Conservation (phyloP, 2,888 invertebrate genomes). For the Brachypalpus laphriformis region DNA sequence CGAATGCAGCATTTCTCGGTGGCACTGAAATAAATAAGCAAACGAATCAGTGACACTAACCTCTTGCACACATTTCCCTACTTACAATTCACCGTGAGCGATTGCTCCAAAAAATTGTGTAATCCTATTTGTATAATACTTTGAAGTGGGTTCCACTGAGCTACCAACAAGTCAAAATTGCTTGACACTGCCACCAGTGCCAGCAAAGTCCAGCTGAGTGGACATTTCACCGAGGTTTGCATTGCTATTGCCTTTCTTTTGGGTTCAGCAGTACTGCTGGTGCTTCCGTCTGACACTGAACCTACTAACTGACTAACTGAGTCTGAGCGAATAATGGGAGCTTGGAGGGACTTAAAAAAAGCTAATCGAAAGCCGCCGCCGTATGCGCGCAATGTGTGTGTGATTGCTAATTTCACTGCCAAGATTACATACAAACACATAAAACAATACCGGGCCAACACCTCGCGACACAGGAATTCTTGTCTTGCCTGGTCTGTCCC, state of each 20-base stretch:
- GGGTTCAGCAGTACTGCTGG: neutral
- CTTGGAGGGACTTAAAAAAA: constrained; percentile 22
- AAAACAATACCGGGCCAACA: too few species aligned
- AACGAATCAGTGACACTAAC: neutral
- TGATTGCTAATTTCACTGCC: constrained; percentile 47
- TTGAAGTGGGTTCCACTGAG: constrained; percentile 20
- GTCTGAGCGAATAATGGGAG: constrained; percentile 1
- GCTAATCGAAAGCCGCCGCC: neutral
- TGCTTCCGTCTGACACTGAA: constrained; percentile 34
- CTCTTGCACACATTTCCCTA: neutral
- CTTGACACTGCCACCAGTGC: constrained; percentile 1
- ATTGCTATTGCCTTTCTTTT: constrained; percentile 21
- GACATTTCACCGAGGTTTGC: neutral
- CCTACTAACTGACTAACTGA: constrained; percentile 30
- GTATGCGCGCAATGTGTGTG: neutral
- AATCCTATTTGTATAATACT: constrained; percentile 49
- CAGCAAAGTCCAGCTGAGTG: neutral
- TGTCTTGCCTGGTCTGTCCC: constrained; percentile 9
- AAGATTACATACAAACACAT: constrained; percentile 38
- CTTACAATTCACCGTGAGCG: constrained; percentile 36
- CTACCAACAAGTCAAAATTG: constrained; percentile 8
- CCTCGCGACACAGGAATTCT: constrained; percentile 38
- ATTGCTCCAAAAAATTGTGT: constrained; percentile 62
- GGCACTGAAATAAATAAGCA: constrained; percentile 90
- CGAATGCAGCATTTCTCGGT: constrained; percentile 86